These are phyloP conservation scores for Corydoras maculifer DNA, from an alignment of 2,113 vertebrate genomes.

Conservation along the genomic window DNA sequence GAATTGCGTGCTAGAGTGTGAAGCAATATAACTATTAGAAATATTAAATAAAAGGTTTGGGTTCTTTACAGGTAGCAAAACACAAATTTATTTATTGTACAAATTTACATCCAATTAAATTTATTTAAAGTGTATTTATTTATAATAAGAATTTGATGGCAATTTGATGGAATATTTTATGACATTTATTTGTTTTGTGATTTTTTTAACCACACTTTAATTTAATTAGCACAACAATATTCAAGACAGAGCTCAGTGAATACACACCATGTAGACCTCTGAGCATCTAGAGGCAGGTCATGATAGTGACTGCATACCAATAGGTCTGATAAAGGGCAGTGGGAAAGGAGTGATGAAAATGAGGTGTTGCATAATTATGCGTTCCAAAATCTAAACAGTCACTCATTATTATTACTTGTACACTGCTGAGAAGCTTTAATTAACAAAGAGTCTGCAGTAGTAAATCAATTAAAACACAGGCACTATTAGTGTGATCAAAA, in stretches of 20 bases:
- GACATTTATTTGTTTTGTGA: too few species aligned
- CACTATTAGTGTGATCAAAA: conserved; percentile 23
- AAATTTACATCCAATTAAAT: too few species aligned
- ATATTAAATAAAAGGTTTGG: too few species aligned
- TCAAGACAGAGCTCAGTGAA: conserved; percentile 54
- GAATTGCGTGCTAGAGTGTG: too few species aligned
- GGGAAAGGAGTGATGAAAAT: conserved; percentile 45
- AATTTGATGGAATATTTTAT: too few species aligned
- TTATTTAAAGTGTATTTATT: too few species aligned
- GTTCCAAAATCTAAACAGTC: conserved; percentile 46
- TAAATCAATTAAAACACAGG: conserved; percentile 38
- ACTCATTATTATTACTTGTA: conserved; percentile 42
- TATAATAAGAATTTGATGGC: too few species aligned
- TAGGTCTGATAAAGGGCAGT: conserved; percentile 41
- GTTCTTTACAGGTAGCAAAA: too few species aligned
- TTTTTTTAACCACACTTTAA: too few species aligned
- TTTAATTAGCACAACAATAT: conserved; percentile 43
- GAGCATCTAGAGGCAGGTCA: conserved; percentile 50
- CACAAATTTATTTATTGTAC: too few species aligned
- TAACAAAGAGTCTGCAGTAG: conserved; percentile 29
- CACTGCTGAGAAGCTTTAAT: conserved; percentile 40
- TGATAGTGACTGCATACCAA: conserved; percentile 58
- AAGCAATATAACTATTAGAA: too few species aligned
- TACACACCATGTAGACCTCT: conserved; percentile 56
- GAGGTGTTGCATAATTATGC: conserved; percentile 47